These are phyloP conservation scores for Macquaria ambigua DNA, from an alignment of 2,113 vertebrate species.

Conservation along the genomic window DNA sequence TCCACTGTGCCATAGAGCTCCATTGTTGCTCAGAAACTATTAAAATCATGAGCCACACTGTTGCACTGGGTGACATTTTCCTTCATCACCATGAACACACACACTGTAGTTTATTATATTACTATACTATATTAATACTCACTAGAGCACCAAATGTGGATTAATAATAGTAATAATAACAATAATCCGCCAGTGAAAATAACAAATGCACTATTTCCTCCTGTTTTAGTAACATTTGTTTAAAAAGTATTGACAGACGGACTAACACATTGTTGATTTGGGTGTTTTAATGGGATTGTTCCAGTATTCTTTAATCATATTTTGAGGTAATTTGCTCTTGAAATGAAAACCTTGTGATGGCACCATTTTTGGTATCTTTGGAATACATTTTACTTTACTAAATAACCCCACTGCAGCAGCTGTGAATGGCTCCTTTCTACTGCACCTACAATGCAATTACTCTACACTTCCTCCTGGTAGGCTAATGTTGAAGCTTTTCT, in stretches of 20 bases:
- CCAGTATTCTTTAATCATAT: background rate
- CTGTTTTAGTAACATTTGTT: no score
- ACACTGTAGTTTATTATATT: background rate
- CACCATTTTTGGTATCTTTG: background rate
- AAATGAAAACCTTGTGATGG: background rate
- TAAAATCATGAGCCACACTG: background rate
- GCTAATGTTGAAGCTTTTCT: no score
- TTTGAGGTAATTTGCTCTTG: background rate
- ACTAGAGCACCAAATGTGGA: background rate
- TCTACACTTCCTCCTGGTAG: background rate
- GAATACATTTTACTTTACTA: background rate
- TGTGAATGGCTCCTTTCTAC: background rate
- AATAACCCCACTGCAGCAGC: background rate
- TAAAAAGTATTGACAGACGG: background rate
- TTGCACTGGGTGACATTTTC: background rate
- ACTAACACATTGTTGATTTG: background rate
- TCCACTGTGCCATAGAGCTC: background rate
- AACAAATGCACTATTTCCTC: no score
- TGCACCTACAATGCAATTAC: background rate
- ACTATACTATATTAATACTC: no score
- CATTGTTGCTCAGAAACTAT: background rate
- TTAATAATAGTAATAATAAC: no score
- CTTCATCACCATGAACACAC: background rate
- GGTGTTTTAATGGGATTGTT: background rate
- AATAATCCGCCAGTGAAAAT: no score